A percentile compares a stretch with the other conserved stretches of the same genome.
Evolutionary conservation across 2,797 vertebrate species (phyloP).

Genomic region (Dryobates pubescens): DNA sequence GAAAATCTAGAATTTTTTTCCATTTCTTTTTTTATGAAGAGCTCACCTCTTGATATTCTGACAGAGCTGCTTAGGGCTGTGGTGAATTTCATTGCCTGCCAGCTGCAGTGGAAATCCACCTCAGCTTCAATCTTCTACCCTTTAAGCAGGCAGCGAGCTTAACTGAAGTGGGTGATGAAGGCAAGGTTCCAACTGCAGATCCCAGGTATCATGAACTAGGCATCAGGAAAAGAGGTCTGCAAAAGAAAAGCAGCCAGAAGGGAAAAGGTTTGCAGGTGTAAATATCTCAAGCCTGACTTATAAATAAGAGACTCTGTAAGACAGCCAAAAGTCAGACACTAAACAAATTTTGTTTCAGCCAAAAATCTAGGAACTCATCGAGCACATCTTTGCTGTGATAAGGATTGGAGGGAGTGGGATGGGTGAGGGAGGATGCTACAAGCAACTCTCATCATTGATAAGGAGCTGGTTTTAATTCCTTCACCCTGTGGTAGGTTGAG

Average conservation of each 20-base stretch:
- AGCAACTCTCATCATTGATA: not conserved
- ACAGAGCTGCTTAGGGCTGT: not conserved
- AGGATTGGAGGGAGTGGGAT: accelerated
- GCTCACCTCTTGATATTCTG: not conserved
- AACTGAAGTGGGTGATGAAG: not conserved
- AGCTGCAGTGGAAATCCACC: not conserved
- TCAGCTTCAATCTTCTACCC: not conserved
- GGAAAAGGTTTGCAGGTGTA: not conserved
- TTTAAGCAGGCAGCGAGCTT: not conserved
- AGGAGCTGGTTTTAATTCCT: not conserved
- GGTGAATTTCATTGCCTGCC: not conserved
- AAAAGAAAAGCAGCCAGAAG: not conserved
- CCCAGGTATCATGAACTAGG: accelerated
- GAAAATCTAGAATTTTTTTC: accelerated
- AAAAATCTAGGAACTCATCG: not conserved
- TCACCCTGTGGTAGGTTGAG: too few species aligned
- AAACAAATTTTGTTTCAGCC: not conserved
- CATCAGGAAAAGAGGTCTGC: not conserved
- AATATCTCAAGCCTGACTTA: not conserved
- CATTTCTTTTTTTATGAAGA: not conserved
- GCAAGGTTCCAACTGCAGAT: not conserved
- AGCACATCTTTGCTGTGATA: accelerated
- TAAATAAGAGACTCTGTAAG: not conserved
- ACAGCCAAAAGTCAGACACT: not conserved
- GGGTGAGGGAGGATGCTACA: not conserved